Evolutionary conservation across 2,113 vertebrate species (phyloP), one percentile per base, ranked within the genome.

Genomic region (Cochlearius cochlearius): DNA sequence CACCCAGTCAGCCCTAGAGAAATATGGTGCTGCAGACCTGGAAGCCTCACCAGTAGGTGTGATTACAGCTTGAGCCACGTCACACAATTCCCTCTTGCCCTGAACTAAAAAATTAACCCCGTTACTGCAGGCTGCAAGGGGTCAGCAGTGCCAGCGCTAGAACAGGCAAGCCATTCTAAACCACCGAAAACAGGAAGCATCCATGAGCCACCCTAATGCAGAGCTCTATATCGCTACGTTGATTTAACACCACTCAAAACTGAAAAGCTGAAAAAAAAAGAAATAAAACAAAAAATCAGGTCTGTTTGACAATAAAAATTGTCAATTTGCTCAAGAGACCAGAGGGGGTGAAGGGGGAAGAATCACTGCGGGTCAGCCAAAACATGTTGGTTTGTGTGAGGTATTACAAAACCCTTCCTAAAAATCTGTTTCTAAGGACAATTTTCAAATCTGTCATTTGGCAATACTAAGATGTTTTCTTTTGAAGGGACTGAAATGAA

Each of bases 31-130:
- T 89, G 36, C 41, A 60, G 71, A 71, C 16, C 17, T 94, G 43
- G 55, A 53, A 75, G 45, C 38, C 22, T 78, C 15, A 4, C 32
- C 4, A 1, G 19, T 67, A 59, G 56, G 12, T 60, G 50, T 83
- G 76, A 91, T 81, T 87, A 84, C 50, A 90, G 19, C 29, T 93
- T 86, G 67, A 77, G 58, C 34, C 86, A 17, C n/a, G 52, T 59
- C 88, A 72, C 47, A 67, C 38, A 55, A 84, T 30, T 59, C 68
- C 80, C 83, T 39, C 1, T 67, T 86, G 56, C 21, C n/a, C 43
- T 68, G 69, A 89, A 84, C 27, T 87, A 38, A 94, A 94, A 88
- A 89, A 67, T 95, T 94, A 94, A 90, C 64, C 73, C 69, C 68
- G 49, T 81, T 89, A 84, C 58, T 72, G 39, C n/a, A 72, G 69